phyloP scores from a whole-genome alignment of 2,888 invertebrate genomes.

The Syrista parreyssii region DNA sequence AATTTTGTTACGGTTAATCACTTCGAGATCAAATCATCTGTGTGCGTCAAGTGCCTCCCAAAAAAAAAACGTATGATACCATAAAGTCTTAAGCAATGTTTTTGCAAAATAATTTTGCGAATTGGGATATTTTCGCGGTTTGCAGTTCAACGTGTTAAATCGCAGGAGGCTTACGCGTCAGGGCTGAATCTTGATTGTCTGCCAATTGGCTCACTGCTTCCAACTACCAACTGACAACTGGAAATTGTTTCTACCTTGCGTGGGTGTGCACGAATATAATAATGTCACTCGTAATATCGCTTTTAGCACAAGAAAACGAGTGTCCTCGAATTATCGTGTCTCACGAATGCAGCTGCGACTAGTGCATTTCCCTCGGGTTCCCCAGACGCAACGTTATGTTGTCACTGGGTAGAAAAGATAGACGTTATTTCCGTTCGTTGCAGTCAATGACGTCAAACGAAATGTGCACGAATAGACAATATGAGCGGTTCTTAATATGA shows the following conservation, averaged over 20 bases:
- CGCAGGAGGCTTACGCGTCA: background rate
- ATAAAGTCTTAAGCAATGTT: background rate
- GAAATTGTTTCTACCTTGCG: background rate
- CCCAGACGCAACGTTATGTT: background rate
- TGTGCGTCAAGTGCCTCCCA: too few relatives aligned
- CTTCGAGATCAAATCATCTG: too few relatives aligned
- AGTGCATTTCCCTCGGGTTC: background rate
- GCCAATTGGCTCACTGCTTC: background rate
- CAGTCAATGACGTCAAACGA: background rate
- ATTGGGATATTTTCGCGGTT: background rate
- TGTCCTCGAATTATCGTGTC: background rate
- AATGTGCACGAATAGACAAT: background rate
- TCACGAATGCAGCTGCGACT: background rate
- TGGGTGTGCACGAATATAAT: background rate
- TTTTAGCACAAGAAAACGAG: background rate
- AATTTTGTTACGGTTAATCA: background rate
- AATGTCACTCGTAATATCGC: background rate
- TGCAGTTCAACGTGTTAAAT: background rate
- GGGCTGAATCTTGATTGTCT: background rate
- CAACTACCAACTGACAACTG: background rate
- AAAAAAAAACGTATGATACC: background rate
- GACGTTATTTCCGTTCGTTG: background rate
- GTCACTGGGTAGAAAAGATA: background rate
- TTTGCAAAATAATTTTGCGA: background rate
- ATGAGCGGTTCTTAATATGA: background rate